Conservation (phyloP, 1,140 invertebrate species). For the Drosophila eugracilis region DNA sequence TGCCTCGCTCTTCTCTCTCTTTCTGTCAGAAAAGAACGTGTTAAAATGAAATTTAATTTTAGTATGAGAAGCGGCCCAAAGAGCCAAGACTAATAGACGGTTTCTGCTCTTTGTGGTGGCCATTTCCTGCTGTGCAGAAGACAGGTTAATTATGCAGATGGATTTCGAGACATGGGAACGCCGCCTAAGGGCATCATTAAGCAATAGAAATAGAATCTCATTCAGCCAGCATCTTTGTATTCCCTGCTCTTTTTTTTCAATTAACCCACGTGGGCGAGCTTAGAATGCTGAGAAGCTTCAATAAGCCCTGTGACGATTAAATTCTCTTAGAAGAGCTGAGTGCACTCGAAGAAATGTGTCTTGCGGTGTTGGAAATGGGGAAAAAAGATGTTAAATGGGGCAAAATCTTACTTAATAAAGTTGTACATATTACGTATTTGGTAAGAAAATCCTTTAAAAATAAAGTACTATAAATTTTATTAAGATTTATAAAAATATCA, state of each 20-base stretch:
- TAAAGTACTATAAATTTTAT: no score
- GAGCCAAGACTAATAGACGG: constrained; percentile 59
- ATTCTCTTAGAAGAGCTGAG: constrained; percentile 20
- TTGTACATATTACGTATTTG: no score
- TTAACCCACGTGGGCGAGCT: constrained; percentile 27
- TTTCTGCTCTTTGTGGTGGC: constrained; percentile 61
- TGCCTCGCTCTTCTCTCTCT: constrained; percentile 16
- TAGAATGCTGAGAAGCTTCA: constrained; percentile 27
- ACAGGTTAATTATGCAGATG: constrained; percentile 71
- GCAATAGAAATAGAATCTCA: constrained; percentile 26
- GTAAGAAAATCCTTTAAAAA: no score
- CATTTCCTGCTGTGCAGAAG: constrained; percentile 61
- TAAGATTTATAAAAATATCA: no score
- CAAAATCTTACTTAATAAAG: no score
- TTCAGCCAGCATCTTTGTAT: constrained; percentile 45
- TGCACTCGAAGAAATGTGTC: constrained; percentile 9
- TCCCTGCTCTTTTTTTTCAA: constrained; percentile 48
- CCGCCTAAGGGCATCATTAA: constrained; percentile 30
- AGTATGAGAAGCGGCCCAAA: constrained; percentile 64
- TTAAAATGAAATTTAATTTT: constrained; percentile 82
- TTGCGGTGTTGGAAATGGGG: no score
- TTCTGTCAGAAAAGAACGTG: constrained; percentile 62
- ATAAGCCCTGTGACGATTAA: constrained; percentile 32
- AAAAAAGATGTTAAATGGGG: no score
- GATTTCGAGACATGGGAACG: constrained; percentile 54